phyloP scores from a whole-genome alignment of 2,888 invertebrate species.

The Capitulum mitella region DNA sequence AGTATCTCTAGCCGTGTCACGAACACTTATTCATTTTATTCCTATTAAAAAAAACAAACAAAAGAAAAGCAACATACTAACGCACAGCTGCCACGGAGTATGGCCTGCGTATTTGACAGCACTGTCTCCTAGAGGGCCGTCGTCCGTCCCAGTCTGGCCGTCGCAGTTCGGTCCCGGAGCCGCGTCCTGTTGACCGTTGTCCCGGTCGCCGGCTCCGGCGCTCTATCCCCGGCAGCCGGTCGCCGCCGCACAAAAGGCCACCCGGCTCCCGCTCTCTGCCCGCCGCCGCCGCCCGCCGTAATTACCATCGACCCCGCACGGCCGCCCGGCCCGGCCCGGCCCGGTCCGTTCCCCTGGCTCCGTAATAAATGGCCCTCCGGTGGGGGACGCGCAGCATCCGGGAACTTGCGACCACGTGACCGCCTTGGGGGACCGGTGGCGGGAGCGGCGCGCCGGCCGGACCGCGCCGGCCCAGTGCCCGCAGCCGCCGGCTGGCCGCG shows the following conservation, averaged over 20 bases:
- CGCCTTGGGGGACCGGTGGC: not conserved
- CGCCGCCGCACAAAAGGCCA: not conserved
- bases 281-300: not conserved
- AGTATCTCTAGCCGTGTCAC: no score
- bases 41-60: no score
- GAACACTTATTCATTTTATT: no score
- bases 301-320: not conserved
- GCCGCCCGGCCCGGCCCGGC: not conserved
- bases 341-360: not conserved
- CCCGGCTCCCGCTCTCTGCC: not conserved
- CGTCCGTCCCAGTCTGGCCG: no score
- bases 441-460: not conserved
- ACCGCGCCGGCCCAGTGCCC: not conserved
- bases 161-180: no score
- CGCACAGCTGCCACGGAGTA: no score
- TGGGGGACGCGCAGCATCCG: constrained; percentile 5
- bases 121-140: no score
- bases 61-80: no score
- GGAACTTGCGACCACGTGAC: not conserved
- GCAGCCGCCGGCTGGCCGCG: not conserved
- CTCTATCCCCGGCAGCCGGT: not conserved
- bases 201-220: no score
- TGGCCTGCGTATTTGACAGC: no score
- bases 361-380: not conserved
- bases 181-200: no score